These are phyloP conservation scores for Carollia perspicillata DNA, from an alignment of 2,113 vertebrate species.

Conservation along the genomic window DNA sequence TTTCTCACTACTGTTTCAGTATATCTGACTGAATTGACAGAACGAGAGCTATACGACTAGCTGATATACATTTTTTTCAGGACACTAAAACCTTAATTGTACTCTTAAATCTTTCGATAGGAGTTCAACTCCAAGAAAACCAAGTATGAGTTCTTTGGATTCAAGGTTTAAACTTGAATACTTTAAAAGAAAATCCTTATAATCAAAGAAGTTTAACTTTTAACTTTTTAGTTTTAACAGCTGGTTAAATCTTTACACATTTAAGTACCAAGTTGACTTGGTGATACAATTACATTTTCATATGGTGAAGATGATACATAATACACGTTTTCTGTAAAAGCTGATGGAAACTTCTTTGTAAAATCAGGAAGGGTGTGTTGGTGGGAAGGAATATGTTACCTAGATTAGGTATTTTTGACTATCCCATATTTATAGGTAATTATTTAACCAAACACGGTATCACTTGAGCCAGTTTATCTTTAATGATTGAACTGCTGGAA, in stretches of 20 bases:
- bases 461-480: neutral
- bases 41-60: neutral
- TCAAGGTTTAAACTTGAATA: neutral
- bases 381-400: neutral
- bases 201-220: neutral
- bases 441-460: neutral
- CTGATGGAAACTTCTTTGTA: neutral
- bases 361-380: neutral
- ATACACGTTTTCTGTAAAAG: neutral
- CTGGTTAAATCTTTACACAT: conserved; percentile 32
- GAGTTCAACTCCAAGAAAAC: neutral
- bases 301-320: neutral
- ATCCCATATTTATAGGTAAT: neutral
- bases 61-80: neutral
- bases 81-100: neutral
- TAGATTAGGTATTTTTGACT: neutral
- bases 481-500: neutral
- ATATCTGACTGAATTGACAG: neutral
- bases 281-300: conserved; percentile 18
- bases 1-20: neutral
- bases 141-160: neutral
- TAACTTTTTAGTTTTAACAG: neutral
- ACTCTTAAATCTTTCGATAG: neutral
- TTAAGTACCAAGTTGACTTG: neutral
- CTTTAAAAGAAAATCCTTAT: neutral